A percentile compares a stretch with the other conserved stretches of the same genome.
phyloP scores from a whole-genome alignment of 1,140 invertebrate genomes.

The Teleogryllus occipitalis region DNA sequence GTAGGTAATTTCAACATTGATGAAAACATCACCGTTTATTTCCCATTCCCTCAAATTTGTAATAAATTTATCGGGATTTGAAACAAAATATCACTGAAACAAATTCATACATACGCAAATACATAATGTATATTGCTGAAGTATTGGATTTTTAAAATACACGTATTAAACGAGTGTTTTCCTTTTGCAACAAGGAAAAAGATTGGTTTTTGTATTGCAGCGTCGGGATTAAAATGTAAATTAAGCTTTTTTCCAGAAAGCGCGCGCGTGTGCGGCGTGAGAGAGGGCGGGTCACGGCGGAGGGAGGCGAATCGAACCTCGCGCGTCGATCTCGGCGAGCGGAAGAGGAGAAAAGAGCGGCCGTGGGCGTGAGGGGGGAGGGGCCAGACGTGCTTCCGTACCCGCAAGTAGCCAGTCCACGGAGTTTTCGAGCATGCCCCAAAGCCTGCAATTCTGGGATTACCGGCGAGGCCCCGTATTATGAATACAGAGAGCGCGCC shows the following conservation, averaged over 20 bases:
- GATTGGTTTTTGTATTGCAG: background rate
- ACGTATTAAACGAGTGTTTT: background rate
- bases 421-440: background rate
- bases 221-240: background rate
- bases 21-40: background rate
- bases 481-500: background rate
- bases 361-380: too few relatives aligned
- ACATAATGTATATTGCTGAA: background rate
- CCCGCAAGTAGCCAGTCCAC: background rate
- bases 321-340: too few relatives aligned
- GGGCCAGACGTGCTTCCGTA: background rate
- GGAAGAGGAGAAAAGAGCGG: background rate
- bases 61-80: background rate
- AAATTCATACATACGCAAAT: background rate
- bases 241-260: background rate
- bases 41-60: background rate
- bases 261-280: too few relatives aligned
- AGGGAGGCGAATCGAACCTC: too few relatives aligned
- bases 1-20: too few relatives aligned
- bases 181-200: background rate
- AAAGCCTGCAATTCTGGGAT: constrained; percentile 3
- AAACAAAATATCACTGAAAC: background rate
- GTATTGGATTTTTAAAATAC: background rate
- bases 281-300: too few relatives aligned
- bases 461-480: background rate